phyloP scores from a whole-genome alignment of 2,113 vertebrate genomes.

The Larimichthys polyactis region DNA sequence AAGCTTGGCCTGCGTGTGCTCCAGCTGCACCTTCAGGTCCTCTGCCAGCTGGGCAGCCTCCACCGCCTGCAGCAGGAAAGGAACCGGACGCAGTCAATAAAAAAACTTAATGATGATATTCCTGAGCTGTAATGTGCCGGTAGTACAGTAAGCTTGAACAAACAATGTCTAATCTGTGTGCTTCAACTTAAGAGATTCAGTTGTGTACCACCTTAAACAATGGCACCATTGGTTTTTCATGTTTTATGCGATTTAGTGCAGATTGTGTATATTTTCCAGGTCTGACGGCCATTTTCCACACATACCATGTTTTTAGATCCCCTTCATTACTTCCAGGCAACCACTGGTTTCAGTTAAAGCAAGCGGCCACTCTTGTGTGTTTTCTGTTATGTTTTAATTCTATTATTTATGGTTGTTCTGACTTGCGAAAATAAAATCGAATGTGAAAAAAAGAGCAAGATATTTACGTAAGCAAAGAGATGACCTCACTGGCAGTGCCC shows the following conservation, averaged over 20 bases:
- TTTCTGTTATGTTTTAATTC: slow-evolving; percentile 22
- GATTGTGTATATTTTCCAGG: slow-evolving; percentile 17
- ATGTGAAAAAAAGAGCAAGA: not conserved
- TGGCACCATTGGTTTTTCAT: not conserved
- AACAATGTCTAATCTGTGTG: not conserved
- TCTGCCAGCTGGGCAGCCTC: slow-evolving; percentile 95
- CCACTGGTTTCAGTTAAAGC: slow-evolving; percentile 35
- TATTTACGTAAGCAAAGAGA: not conserved
- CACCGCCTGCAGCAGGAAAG: slow-evolving; percentile 87
- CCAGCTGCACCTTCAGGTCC: slow-evolving; percentile 93
- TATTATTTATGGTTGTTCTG: slow-evolving; percentile 1
- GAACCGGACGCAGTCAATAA: slow-evolving; percentile 64
- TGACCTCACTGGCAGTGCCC: slow-evolving; percentile 1
- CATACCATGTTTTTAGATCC: slow-evolving; percentile 2
- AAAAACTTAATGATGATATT: slow-evolving; percentile 43
- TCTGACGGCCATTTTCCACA: slow-evolving; percentile 34
- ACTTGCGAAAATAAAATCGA: slow-evolving; percentile 9
- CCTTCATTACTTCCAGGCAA: slow-evolving; percentile 16
- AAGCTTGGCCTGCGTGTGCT: slow-evolving; percentile 91
- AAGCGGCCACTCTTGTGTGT: slow-evolving; percentile 23
- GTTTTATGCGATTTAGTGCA: slow-evolving; percentile 19
- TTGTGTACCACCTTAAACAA: not conserved
- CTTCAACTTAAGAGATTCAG: not conserved
- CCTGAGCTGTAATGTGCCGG: slow-evolving; percentile 39
- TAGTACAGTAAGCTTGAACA: not conserved